Evolutionary conservation across 2,113 vertebrate genomes (phyloP), one percentile per base, ranked within the genome.

Genomic region (Thunnus maccoyii): DNA sequence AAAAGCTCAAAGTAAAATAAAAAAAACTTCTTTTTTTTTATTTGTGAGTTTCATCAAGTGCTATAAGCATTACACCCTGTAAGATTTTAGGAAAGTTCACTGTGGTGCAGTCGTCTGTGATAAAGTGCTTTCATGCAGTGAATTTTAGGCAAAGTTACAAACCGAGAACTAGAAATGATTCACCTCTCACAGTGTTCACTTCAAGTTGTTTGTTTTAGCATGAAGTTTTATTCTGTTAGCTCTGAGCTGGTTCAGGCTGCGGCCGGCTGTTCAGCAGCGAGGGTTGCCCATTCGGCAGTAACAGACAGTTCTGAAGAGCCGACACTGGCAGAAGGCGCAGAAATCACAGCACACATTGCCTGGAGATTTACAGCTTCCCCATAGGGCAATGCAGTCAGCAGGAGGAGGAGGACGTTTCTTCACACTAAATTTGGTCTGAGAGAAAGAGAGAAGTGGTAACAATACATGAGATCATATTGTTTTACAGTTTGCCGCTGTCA

Each of bases 301-400:
- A 86, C 97, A 97, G 62, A 94, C 89, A 0, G 96, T 97, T 82
- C 95, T 94, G 85, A 98, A 97, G 78, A 99, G 89, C 3, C 94
- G 93, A 70, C 98, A 98, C 46, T 95, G 94, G 91, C 97, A 98
- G 70, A 95, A 87, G 44, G 96, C 96, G 22, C 97, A 98, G 57
- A 92, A 93, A 25, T 96, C 92, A 30, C 97, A 98, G 88, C 97
- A 99, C 3, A 94, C 92, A 0, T 82, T 92, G 54, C 90, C 86
- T 0, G 93, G 87, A 1, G 95, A 93, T 72, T 94, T 96, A 92
- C 97, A 99, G 94, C 88, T 95, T 82, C 86, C 90, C 89, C 94
- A 93, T 58, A 96, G 88, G 15, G 96, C 94, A 73, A 97, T 91
- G 12, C 97, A 98, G 88, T 96, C 90, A 0, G 85, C 63, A 9